A percentile compares a stretch with the other conserved stretches of the same genome.
phyloP scores from a whole-genome alignment of 2,888 invertebrate species.

The Aphrophora alni region DNA sequence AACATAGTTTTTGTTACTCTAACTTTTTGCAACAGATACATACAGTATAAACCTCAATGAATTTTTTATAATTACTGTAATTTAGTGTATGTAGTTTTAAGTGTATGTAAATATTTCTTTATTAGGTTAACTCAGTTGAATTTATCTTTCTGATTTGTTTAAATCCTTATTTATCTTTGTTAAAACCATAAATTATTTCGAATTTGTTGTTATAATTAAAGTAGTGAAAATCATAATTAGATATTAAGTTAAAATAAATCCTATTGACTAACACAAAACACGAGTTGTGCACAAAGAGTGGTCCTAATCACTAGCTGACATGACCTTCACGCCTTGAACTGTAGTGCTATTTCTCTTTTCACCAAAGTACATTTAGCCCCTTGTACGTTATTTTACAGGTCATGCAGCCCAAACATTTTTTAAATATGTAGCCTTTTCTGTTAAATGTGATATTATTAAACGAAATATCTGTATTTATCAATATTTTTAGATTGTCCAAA shows the following conservation, averaged over 20 bases:
- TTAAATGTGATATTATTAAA: no score
- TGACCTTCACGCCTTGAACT: background rate
- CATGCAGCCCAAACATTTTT: background rate
- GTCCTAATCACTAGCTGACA: background rate
- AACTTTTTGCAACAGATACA: no score
- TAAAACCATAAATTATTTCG: background rate
- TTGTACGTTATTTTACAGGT: background rate
- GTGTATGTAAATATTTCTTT: background rate
- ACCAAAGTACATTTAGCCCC: background rate
- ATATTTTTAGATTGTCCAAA: no score
- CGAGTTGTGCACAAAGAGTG: background rate
- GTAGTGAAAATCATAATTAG: background rate
- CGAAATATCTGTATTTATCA: no score
- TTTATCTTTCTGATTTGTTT: background rate
- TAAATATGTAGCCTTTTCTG: no score
- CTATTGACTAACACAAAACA: background rate
- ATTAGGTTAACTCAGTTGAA: background rate
- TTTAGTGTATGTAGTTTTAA: background rate
- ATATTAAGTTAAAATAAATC: background rate
- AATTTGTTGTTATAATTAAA: background rate
- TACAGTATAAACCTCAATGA: no score
- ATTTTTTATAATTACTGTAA: no score
- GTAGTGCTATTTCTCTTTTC: background rate
- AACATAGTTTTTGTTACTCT: no score
- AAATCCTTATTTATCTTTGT: background rate